Evolutionary conservation across 2,888 invertebrate species (phyloP).

Genomic region (Idaea aversata): DNA sequence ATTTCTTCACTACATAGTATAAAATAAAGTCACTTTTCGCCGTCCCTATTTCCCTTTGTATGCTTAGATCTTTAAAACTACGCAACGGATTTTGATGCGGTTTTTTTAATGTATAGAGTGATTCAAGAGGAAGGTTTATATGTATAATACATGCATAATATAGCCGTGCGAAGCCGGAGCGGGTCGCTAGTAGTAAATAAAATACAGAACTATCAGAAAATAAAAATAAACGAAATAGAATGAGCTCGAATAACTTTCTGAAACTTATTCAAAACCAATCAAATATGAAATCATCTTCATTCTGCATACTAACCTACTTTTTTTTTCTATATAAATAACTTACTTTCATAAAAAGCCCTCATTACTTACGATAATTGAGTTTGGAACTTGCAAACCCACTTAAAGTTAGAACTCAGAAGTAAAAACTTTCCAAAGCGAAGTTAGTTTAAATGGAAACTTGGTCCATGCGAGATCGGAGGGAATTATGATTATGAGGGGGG

Average conservation of each 20-base stretch:
- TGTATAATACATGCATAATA: no score
- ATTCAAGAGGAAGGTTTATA: no score
- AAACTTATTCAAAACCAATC: not conserved
- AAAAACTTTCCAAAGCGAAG: conserved; percentile 18
- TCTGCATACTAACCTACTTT: conserved; percentile 13
- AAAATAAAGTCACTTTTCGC: no score
- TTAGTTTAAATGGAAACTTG: conserved; percentile 18
- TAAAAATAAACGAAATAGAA: not conserved
- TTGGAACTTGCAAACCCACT: conserved; percentile 19
- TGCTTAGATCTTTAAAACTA: no score
- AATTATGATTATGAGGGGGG: not conserved
- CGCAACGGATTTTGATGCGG: no score
- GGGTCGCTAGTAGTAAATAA: no score
- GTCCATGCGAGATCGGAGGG: not conserved
- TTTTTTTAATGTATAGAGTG: no score
- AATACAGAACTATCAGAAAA: no score
- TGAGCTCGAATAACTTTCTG: not conserved
- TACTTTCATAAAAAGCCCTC: conserved; percentile 7
- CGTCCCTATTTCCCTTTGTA: no score
- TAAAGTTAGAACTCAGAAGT: conserved; percentile 14
- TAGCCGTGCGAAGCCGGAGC: no score
- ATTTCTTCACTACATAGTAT: no score
- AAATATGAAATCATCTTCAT: conserved; percentile 5
- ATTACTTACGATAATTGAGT: conserved; percentile 12
- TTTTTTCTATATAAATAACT: not conserved